These are phyloP conservation scores for Limnephilus lunatus DNA, from an alignment of 2,888 invertebrate genomes.

Conservation along the genomic window DNA sequence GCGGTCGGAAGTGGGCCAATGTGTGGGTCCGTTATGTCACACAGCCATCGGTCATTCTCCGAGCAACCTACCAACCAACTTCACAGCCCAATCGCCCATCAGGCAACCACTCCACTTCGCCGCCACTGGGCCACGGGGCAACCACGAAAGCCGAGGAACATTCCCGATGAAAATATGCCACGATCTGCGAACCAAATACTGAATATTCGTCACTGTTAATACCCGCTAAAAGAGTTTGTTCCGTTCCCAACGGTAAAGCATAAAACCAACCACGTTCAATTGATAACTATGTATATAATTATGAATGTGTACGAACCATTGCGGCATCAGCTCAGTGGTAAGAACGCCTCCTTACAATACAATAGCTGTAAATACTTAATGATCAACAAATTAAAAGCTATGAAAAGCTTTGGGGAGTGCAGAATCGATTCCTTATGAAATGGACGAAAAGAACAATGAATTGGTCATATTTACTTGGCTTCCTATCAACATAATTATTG, in stretches of 20 bases:
- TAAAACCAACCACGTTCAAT: neutral
- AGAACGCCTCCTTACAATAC: neutral
- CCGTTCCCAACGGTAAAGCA: neutral
- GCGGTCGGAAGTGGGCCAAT: slow-evolving; percentile 56
- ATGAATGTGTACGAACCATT: neutral
- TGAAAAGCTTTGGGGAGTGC: neutral
- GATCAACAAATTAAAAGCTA: too few species aligned
- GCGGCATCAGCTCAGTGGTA: neutral
- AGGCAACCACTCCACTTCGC: neutral
- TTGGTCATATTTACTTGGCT: too few species aligned
- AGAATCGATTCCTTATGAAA: neutral
- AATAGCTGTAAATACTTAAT: neutral
- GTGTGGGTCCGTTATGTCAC: slow-evolving; percentile 61
- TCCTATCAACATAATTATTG: too few species aligned
- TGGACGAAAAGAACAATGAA: too few species aligned
- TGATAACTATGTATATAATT: neutral
- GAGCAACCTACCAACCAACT: neutral
- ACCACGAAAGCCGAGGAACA: neutral
- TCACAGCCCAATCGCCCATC: neutral
- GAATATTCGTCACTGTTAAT: neutral
- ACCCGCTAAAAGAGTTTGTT: neutral
- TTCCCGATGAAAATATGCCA: neutral
- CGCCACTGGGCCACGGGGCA: neutral
- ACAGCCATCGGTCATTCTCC: slow-evolving; percentile 19
- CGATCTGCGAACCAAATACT: neutral